phyloP scores from a whole-genome alignment of 2,888 invertebrate species.

The Junonia oenone region DNA sequence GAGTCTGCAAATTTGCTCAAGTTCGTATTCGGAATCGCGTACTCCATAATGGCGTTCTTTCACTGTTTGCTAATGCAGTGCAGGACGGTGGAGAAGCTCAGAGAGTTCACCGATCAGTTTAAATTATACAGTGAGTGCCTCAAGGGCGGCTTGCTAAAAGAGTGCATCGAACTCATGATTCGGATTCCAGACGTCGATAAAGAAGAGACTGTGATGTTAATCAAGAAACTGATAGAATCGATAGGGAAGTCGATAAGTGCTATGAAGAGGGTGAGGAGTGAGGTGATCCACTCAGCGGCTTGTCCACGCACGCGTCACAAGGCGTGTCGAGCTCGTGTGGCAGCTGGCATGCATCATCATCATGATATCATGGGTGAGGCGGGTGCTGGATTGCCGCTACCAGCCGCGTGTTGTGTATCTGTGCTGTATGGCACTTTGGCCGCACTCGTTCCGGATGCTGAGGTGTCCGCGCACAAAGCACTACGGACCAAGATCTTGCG shows the following conservation, averaged over 20 bases:
- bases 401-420: constrained; percentile 77
- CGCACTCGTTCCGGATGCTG: constrained; percentile 65
- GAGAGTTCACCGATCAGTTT: constrained; percentile 80
- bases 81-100: constrained; percentile 67
- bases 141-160: constrained; percentile 77
- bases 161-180: constrained; percentile 76
- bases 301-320: constrained; percentile 76
- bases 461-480: constrained; percentile 50
- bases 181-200: constrained; percentile 62
- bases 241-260: constrained; percentile 76
- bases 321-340: constrained; percentile 62
- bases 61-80: constrained; percentile 80
- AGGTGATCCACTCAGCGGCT: constrained; percentile 75
- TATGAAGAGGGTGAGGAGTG: constrained; percentile 78
- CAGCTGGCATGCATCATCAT: constrained; percentile 78
- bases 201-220: constrained; percentile 57
- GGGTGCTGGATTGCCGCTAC: constrained; percentile 51
- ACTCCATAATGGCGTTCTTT: constrained; percentile 79
- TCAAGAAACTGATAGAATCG: constrained; percentile 76
- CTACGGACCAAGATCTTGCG: constrained; percentile 71
- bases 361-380: constrained; percentile 78
- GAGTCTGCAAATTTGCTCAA: constrained; percentile 77
- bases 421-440: constrained; percentile 76
- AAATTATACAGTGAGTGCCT: constrained; percentile 80
- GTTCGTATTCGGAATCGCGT: constrained; percentile 80